Evolutionary conservation across 2,113 vertebrate species (phyloP).

Genomic region (Craseonycteris thonglongyai): DNA sequence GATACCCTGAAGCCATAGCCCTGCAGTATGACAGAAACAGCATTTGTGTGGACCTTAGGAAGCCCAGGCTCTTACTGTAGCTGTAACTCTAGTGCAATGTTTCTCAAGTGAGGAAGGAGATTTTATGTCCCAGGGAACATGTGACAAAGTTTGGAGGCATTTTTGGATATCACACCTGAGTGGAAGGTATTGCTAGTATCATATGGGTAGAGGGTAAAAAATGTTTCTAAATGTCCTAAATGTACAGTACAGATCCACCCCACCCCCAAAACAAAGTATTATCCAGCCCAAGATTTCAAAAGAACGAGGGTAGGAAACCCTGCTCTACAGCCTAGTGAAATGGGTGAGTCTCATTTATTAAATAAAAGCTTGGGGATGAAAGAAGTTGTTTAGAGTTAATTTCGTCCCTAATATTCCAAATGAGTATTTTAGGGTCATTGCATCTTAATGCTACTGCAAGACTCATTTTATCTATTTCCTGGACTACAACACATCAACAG

Average conservation of each 20-base stretch:
- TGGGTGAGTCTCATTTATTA: background rate
- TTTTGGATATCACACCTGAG: background rate
- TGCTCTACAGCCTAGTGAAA: background rate
- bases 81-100: background rate
- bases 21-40: background rate
- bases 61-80: background rate
- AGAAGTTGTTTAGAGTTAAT: background rate
- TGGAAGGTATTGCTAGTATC: background rate
- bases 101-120: background rate
- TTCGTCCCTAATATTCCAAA: background rate
- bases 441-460: background rate
- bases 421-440: background rate
- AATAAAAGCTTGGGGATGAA: background rate
- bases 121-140: background rate
- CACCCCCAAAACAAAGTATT: background rate
- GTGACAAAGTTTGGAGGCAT: background rate
- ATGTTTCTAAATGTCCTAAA: background rate
- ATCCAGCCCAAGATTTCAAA: background rate
- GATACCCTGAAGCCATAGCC: background rate
- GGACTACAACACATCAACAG: background rate
- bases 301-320: background rate
- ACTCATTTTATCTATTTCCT: background rate
- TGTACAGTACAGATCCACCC: background rate
- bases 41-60: background rate
- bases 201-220: background rate